Percentiles rank a stretch among this genome's conserved stretches.
These are phyloP conservation scores for Cercopithecus mona DNA, from an alignment of 2,113 vertebrate genomes.

Conservation along the genomic window DNA sequence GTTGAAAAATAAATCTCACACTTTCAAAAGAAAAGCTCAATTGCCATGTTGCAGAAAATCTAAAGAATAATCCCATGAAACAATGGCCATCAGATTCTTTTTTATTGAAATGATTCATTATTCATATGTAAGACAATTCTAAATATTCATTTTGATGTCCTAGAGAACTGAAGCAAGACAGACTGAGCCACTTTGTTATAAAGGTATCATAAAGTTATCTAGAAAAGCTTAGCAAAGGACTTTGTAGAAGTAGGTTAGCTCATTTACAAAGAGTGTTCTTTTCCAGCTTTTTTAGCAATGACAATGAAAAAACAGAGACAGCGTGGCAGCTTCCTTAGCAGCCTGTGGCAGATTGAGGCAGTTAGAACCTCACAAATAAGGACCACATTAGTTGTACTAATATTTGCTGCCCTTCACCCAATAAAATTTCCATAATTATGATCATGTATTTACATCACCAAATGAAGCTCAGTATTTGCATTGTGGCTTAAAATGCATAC, in stretches of 20 bases:
- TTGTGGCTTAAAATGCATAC: constrained; percentile 65
- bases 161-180: background rate
- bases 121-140: background rate
- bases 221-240: background rate
- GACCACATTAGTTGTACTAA: constrained; percentile 34
- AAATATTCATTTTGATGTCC: background rate
- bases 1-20: background rate
- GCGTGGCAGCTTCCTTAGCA: background rate
- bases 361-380: constrained; percentile 43
- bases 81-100: background rate
- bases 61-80: background rate
- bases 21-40: background rate
- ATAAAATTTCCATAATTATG: constrained; percentile 70
- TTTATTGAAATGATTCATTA: background rate
- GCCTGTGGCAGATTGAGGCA: background rate
- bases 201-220: background rate
- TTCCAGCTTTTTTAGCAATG: background rate
- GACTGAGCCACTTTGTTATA: background rate
- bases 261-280: background rate
- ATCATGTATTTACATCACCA: constrained; percentile 62
- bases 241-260: background rate
- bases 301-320: background rate
- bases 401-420: constrained; percentile 59
- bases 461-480: constrained; percentile 65
- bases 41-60: background rate